A percentile compares a stretch with the other conserved stretches of the same genome.
Conservation (phyloP, 2,113 vertebrate genomes). For the Fregetta grallaria region DNA sequence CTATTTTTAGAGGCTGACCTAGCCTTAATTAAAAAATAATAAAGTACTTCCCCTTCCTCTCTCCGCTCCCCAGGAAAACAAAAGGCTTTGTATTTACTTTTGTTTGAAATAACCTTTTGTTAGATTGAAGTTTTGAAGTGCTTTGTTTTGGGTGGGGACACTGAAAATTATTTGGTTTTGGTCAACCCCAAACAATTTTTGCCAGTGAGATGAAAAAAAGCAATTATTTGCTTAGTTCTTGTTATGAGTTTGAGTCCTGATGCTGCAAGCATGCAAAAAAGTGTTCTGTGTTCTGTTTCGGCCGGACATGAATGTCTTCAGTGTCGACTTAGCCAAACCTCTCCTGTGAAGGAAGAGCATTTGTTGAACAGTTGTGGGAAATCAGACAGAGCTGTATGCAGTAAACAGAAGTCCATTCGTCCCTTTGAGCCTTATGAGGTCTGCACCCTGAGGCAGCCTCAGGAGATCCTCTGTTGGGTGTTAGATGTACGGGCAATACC, state of each 20-base stretch:
- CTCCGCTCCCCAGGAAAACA: slow-evolving; percentile 23
- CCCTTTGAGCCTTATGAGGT: background rate
- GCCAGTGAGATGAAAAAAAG: background rate
- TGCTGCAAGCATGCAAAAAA: background rate
- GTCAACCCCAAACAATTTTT: slow-evolving; percentile 3
- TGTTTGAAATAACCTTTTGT: slow-evolving; percentile 27
- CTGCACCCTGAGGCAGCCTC: background rate
- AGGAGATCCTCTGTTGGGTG: background rate
- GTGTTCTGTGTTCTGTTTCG: background rate
- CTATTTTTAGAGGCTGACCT: slow-evolving; percentile 27
- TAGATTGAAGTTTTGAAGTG: background rate
- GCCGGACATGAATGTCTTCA: background rate
- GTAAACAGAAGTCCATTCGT: background rate
- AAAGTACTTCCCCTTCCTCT: slow-evolving; percentile 31
- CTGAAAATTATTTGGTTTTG: slow-evolving; percentile 3
- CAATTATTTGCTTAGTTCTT: slow-evolving; percentile 2
- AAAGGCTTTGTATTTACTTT: slow-evolving; percentile 41
- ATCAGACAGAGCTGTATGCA: background rate
- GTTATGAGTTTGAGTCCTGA: background rate
- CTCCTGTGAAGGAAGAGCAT: background rate
- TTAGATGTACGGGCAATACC: background rate
- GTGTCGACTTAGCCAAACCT: background rate
- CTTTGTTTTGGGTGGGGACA: background rate
- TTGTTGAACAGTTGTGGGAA: slow-evolving; percentile 45
- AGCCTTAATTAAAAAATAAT: slow-evolving; percentile 39